These are phyloP conservation scores for Tiliacea citrago DNA, from an alignment of 2,888 invertebrate genomes.

Conservation along the genomic window DNA sequence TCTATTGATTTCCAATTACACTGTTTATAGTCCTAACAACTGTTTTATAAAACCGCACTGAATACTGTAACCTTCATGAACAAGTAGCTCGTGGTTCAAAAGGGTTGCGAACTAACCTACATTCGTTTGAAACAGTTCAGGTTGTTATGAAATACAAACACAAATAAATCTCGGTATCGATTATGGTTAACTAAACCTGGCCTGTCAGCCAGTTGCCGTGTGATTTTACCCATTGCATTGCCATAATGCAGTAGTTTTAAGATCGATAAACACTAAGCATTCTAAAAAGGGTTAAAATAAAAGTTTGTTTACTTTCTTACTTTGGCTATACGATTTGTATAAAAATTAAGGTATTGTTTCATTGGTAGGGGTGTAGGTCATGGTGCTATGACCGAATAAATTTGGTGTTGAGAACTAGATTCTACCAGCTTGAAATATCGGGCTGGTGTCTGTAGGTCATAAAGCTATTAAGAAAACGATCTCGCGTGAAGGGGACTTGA, in stretches of 20 bases:
- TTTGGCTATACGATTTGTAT: background rate
- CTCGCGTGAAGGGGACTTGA: background rate
- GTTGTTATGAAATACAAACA: conserved; percentile 1
- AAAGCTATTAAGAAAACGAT: background rate
- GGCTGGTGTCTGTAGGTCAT: background rate
- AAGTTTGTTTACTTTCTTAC: background rate
- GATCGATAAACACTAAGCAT: background rate
- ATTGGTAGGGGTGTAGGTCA: conserved; percentile 13
- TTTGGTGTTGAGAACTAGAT: conserved; percentile 1
- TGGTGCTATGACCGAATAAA: background rate
- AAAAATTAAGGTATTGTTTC: background rate
- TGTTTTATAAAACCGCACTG: conserved; percentile 32
- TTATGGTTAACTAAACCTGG: background rate
- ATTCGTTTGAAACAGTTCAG: background rate
- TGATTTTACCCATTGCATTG: conserved; percentile 25
- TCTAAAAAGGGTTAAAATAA: background rate
- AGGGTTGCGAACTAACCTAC: conserved; percentile 21
- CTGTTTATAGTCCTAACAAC: conserved; percentile 45
- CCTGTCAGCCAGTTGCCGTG: too few species aligned
- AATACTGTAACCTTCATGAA: conserved; percentile 1
- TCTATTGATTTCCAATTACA: conserved; percentile 70
- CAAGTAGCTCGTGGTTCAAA: background rate
- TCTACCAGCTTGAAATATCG: background rate
- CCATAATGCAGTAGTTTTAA: conserved; percentile 30
- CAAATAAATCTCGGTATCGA: conserved; percentile 32